Base-by-base conservation (phyloP, 2,113 vertebrate genomes). In the Heterocephalus glaber region DNA sequence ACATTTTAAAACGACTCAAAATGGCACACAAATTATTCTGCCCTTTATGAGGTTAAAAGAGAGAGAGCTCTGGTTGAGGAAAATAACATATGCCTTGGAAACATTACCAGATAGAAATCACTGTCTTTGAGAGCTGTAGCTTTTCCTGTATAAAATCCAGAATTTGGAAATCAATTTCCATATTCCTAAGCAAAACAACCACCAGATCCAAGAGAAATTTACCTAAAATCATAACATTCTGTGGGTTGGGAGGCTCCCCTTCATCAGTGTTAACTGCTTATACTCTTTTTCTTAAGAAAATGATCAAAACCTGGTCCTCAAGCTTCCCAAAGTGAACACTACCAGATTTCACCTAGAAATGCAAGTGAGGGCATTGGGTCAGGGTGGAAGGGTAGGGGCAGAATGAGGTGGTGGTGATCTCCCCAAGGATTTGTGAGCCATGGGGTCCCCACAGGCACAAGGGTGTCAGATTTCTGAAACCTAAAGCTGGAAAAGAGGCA, bases 21-120 rank as follows among this genome's bases (percentile, higher is more conserved):
- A 86, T 14, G 13, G 30, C 83, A 68, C 41, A 22, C 33, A 90
- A 38, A 79, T 74, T 52, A 88, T 88, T 76, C 33, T 70, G n/a
- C 47, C 60, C 94, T 95, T 79, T 74, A 82, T 41, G 58, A 92
- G 47, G 81, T 90, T 91, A 68, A 90, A 74, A 92, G 88, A 81
- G 17, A 76, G 87, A 68, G 44, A 68, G 28, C 6, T 1, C 79
- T 81, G 24, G 54, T 58, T 83, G 8, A 22, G 28, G 9, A 70
- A 97, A 94, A 94, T 79, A 94, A 85, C 38, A 65, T 63, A 58
- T 63, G 77, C 9, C 54, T 94, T 63, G 83, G 49, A 92, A 96
- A 79, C 35, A 30, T 49, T 66, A 47, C 28, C 49, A 89, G 56
- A 88, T 76, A 63, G 14, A 92, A 96, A 92, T 70, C 38, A 91